Base-by-base conservation (phyloP, 2,888 invertebrate genomes). In the Epirrhoe alternata region DNA sequence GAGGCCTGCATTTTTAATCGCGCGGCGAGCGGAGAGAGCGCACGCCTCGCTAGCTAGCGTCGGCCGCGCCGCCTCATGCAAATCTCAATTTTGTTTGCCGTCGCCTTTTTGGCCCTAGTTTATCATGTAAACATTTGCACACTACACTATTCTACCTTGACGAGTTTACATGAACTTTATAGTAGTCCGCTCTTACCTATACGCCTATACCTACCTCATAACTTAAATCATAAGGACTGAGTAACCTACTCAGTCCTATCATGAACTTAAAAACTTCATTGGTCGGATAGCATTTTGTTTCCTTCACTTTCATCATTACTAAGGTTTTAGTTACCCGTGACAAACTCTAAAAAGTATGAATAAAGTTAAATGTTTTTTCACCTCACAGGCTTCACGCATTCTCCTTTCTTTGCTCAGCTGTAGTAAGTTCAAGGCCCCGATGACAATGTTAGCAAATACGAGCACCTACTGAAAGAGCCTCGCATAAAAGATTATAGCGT, bases 1-100 rank as follows among this genome's bases (percentile, higher is more conserved):
- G 80, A 82, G 82, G 82, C 88, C 90, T 91, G 92, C 91, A 92
- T 92, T 90, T 91, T 91, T 90, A 92, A 92, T 92, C 90, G 90
- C 86, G 86, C 81, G 87, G 87, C 89, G 87, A 85, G 84, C 84
- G 87, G 87, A 84, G 82, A 84, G 87, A 87, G 81, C 90, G 91
- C 83, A 81, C 85, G 85, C 84, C 86, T 83, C 83, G 83, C 80
- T 42, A 42, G 38, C 38, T 78, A 55, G 53, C 61, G 59, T 51
- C 61, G 57, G 82, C 85, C 82, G 81, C 83, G 78, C 83, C 85
- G 84, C 85, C 85, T 85, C 87, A 90, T 92, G 91, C 88, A 88
- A 91, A 91, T 91, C 89, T 88, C 86, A 88, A 86, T 86, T 86
- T 85, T 91, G 90, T 90, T 90, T 92, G 90, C 90, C 91, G 89